These are phyloP conservation scores for Chrysemys picta DNA, from an alignment of 2,113 vertebrate species.

Conservation along the genomic window DNA sequence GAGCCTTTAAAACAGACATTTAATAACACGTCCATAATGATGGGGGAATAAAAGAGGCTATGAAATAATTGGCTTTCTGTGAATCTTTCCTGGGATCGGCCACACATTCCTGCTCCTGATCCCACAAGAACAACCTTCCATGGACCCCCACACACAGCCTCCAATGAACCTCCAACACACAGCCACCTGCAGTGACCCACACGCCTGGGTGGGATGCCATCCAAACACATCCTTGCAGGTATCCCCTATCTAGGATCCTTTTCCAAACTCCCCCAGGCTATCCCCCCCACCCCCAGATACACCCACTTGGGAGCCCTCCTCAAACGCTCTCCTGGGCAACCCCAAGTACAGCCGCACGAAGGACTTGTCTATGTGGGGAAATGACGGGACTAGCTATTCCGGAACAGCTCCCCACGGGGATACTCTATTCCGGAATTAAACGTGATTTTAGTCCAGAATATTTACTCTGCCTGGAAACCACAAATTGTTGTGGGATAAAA, in stretches of 20 bases:
- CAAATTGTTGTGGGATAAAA: constrained; percentile 72
- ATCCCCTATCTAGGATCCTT: not conserved
- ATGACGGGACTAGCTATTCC: not conserved
- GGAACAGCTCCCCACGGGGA: constrained; percentile 18
- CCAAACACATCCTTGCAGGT: not conserved
- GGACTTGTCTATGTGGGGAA: not conserved
- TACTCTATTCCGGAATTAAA: constrained; percentile 18
- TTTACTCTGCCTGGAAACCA: constrained; percentile 67
- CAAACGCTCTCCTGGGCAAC: not conserved
- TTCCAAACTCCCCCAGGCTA: not conserved
- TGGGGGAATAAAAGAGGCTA: not conserved
- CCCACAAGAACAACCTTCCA: not conserved
- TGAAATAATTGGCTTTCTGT: not conserved
- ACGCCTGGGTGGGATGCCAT: accelerated
- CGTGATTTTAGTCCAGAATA: constrained; percentile 63
- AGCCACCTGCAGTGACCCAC: not conserved
- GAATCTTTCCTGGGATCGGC: not conserved
- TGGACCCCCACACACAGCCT: too few species aligned
- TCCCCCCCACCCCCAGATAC: not conserved
- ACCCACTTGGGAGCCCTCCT: not conserved
- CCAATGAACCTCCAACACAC: not conserved
- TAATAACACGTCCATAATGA: constrained; percentile 28
- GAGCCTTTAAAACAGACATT: constrained; percentile 21
- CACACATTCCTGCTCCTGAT: not conserved
- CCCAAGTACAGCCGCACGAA: not conserved